Evolutionary conservation across 2,888 invertebrate species (phyloP).

Genomic region (Ormyrus nitidulus): DNA sequence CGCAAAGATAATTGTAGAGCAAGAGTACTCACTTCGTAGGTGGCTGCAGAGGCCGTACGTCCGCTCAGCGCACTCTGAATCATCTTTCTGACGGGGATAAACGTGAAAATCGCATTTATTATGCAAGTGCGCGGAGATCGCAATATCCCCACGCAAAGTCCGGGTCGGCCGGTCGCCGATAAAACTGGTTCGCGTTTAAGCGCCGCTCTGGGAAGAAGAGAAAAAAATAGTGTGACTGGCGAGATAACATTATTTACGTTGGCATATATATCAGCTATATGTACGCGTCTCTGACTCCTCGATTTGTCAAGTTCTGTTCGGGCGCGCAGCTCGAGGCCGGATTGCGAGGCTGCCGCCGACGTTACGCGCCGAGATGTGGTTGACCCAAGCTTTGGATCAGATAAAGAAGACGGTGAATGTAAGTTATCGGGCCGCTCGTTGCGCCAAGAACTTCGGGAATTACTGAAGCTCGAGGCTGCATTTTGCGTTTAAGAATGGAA

Average conservation of each 20-base stretch:
- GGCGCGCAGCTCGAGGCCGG: no score
- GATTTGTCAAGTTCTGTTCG: no score
- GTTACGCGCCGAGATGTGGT: no score
- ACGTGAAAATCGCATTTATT: slow-evolving; percentile 59
- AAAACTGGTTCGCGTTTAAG: slow-evolving; percentile 42
- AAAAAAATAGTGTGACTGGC: neutral
- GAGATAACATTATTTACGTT: neutral
- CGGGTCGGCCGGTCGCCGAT: slow-evolving; percentile 22
- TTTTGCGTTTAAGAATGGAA: no score
- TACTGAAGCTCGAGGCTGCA: no score
- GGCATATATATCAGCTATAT: no score
- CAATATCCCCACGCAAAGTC: neutral
- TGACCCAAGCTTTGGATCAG: no score
- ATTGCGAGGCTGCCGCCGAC: no score
- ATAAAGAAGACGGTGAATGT: no score
- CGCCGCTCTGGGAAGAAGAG: slow-evolving; percentile 14
- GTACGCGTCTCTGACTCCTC: no score
- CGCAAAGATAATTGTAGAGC: neutral
- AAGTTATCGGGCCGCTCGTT: no score
- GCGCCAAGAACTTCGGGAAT: no score
- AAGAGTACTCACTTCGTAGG: slow-evolving; percentile 64
- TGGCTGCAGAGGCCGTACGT: slow-evolving; percentile 47
- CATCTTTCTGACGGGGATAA: slow-evolving; percentile 61
- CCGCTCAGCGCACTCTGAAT: slow-evolving; percentile 57
- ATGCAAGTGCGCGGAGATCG: slow-evolving; percentile 28